Conservation (phyloP, 35 echinoderm and acorn worm genomes). For the Heliocidaris erythrogramma region DNA sequence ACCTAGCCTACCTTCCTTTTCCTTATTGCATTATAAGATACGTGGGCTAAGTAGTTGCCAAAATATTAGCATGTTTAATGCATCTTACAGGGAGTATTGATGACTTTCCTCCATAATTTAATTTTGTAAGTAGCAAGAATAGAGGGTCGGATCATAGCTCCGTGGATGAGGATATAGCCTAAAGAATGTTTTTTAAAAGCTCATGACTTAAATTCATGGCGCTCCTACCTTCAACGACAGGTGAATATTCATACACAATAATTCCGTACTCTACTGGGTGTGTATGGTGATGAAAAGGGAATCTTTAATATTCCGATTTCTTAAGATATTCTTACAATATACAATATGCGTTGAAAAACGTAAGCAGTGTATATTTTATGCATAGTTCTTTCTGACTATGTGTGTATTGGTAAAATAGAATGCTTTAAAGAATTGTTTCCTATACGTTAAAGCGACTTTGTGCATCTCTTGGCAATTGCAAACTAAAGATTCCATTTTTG, state of each 20-base stretch:
- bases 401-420: no score
- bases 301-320: neutral
- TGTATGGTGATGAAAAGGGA: neutral
- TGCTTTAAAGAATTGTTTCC: no score
- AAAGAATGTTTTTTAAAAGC: neutral
- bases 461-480: no score
- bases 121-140: neutral
- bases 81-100: neutral
- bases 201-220: neutral
- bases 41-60: neutral
- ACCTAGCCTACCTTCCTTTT: neutral
- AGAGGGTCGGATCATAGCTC: neutral
- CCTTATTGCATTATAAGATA: neutral
- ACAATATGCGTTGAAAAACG: no score
- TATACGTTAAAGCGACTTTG: no score
- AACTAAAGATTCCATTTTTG: no score
- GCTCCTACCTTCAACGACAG: neutral
- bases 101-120: neutral
- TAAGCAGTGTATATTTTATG: no score
- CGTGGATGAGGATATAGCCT: neutral
- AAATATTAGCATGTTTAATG: slow-evolving; percentile 3
- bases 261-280: neutral
- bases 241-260: neutral
- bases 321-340: neutral
- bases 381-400: no score